Percentiles rank a stretch among this genome's conserved stretches.
Evolutionary conservation across 2,797 vertebrate species (phyloP).

Genomic region (Aeoliscus strigatus): DNA sequence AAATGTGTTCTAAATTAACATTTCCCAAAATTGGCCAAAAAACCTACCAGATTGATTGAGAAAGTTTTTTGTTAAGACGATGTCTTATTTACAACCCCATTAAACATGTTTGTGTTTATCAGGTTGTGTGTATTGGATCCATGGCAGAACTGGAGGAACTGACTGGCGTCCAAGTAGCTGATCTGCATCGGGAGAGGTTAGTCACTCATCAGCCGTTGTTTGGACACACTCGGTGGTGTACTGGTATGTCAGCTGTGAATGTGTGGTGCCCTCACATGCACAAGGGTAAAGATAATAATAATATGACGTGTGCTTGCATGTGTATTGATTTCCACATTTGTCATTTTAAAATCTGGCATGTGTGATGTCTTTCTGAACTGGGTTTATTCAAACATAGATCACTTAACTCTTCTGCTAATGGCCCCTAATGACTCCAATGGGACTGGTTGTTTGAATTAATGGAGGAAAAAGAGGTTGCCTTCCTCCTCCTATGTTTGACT

Average conservation of each 20-base stretch:
- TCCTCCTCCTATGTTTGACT: slow-evolving; percentile 1
- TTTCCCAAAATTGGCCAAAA: neutral
- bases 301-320: slow-evolving; percentile 2
- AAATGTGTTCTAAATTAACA: no score
- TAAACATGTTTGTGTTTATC: slow-evolving; percentile 13
- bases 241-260: neutral
- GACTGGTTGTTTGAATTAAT: slow-evolving; percentile 23
- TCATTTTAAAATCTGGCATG: slow-evolving; percentile 9
- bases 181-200: slow-evolving; percentile 95
- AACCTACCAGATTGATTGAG: neutral
- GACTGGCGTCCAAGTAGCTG: slow-evolving; percentile 82
- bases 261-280: slow-evolving; percentile 5
- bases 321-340: neutral
- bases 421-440: slow-evolving; percentile 20
- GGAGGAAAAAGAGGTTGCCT: slow-evolving; percentile 5
- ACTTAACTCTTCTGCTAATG: slow-evolving; percentile 30
- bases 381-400: slow-evolving; percentile 23
- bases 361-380: slow-evolving; percentile 9
- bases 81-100: neutral
- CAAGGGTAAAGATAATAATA: neutral
- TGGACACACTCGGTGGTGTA: slow-evolving; percentile 8
- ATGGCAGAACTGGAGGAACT: slow-evolving; percentile 87
- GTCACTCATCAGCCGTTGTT: slow-evolving; percentile 41
- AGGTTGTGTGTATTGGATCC: slow-evolving; percentile 94
- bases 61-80: neutral